phyloP scores from a whole-genome alignment of 2,888 invertebrate genomes.

The Troides oblongomaculatus region DNA sequence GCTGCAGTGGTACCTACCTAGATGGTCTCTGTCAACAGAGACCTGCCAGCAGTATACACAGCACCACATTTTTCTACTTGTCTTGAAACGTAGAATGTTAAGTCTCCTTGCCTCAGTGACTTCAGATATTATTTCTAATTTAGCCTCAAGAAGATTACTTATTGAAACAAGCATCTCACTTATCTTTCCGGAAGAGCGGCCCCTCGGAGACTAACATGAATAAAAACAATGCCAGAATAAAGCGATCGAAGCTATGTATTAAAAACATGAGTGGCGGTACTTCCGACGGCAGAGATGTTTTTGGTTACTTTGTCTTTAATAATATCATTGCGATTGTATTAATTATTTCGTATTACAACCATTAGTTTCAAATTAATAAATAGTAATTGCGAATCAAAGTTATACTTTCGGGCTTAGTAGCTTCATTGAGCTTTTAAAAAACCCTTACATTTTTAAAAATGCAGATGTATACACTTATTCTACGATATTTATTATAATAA shows the following conservation, averaged over 20 bases:
- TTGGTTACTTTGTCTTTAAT: constrained; percentile 40
- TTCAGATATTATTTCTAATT: background rate
- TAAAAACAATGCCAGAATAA: constrained; percentile 44
- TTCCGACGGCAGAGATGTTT: constrained; percentile 40
- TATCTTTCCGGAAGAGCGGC: constrained; percentile 39
- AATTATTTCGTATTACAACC: background rate
- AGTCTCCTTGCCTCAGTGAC: background rate
- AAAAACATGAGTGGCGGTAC: constrained; percentile 46
- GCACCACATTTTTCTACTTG: no score
- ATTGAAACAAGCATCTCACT: constrained; percentile 55
- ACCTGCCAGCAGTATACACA: no score
- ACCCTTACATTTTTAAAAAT: no score
- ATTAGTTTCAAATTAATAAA: background rate
- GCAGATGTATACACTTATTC: no score
- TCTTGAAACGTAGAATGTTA: no score
- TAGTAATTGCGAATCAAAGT: no score
- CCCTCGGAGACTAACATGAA: constrained; percentile 42
- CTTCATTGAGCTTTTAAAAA: no score
- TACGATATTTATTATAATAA: no score
- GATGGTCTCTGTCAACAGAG: no score
- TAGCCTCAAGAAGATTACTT: constrained; percentile 68
- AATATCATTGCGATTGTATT: background rate
- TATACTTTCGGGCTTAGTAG: no score
- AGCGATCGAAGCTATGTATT: constrained; percentile 49
- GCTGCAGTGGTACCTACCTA: no score